Conservation (phyloP, 1,140 invertebrate genomes). For the Penaeus chinensis region DNA sequence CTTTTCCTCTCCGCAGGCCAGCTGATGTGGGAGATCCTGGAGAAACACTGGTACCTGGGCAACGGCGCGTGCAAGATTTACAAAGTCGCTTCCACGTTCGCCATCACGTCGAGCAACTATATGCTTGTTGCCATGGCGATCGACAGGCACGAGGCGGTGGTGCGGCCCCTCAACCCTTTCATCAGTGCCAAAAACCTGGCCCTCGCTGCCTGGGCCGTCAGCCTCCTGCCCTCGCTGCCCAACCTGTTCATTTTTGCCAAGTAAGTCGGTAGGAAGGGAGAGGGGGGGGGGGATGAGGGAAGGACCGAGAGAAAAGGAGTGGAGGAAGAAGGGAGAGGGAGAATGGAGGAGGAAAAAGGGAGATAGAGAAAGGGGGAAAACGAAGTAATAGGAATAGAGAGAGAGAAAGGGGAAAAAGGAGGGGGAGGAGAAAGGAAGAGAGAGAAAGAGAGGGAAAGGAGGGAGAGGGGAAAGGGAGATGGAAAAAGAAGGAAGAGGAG, state of each 20-base stretch:
- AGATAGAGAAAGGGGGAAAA: too few relatives aligned
- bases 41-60: slow-evolving; percentile 45
- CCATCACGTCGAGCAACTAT: slow-evolving; percentile 68
- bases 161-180: slow-evolving; percentile 66
- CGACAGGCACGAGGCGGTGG: slow-evolving; percentile 69
- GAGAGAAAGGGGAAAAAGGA: too few relatives aligned
- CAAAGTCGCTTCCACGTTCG: slow-evolving; percentile 60
- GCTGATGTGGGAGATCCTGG: slow-evolving; percentile 51
- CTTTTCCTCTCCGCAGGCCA: slow-evolving; percentile 16
- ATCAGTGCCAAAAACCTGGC: slow-evolving; percentile 51
- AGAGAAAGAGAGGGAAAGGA: too few relatives aligned
- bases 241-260: slow-evolving; percentile 45
- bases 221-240: slow-evolving; percentile 45
- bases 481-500: too few relatives aligned
- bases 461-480: too few relatives aligned
- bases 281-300: too few relatives aligned
- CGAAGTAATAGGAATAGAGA: too few relatives aligned
- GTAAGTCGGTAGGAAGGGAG: not conserved
- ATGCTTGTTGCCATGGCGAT: slow-evolving; percentile 70
- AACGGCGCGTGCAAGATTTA: slow-evolving; percentile 44
- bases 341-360: too few relatives aligned
- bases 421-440: too few relatives aligned
- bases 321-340: too few relatives aligned
- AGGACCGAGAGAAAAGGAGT: too few relatives aligned
- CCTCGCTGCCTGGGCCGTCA: slow-evolving; percentile 48